These are phyloP conservation scores for Anas bahamensis DNA, from an alignment of 2,797 vertebrate species.

Conservation along the genomic window DNA sequence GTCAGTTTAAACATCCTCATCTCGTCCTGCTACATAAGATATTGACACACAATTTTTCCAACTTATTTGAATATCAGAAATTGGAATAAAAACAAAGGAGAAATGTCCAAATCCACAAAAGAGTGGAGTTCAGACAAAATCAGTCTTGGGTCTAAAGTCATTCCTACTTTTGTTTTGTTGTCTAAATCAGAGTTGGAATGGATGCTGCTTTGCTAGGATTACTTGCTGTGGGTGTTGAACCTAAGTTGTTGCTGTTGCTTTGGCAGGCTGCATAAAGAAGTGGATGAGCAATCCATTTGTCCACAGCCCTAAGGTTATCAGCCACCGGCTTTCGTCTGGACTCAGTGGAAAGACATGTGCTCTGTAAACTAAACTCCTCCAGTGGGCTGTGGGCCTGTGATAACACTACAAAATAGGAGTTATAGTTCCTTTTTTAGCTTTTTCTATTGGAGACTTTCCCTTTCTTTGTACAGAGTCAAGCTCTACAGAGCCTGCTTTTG, in stretches of 20 bases:
- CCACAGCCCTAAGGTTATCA: background rate
- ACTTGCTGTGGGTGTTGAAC: background rate
- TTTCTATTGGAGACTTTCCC: background rate
- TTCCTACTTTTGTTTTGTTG: background rate
- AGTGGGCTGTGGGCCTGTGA: background rate
- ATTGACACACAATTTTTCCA: background rate
- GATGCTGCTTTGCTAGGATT: background rate
- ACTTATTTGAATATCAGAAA: background rate
- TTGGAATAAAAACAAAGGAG: background rate
- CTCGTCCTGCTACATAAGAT: background rate
- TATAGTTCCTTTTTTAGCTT: background rate
- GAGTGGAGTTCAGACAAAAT: background rate
- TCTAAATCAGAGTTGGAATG: background rate
- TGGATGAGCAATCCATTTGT: background rate
- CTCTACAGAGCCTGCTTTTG: background rate
- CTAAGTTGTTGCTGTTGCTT: background rate
- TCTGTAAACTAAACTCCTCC: rapidly evolving
- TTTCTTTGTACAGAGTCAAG: background rate
- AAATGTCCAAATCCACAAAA: background rate
- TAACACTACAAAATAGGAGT: background rate
- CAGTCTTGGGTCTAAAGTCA: background rate
- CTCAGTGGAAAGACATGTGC: background rate
- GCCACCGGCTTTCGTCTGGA: background rate
- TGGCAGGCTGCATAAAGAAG: background rate
- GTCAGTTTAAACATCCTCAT: background rate